Base-by-base conservation (phyloP, 2,888 invertebrate genomes). In the Pandemis corylana region DNA sequence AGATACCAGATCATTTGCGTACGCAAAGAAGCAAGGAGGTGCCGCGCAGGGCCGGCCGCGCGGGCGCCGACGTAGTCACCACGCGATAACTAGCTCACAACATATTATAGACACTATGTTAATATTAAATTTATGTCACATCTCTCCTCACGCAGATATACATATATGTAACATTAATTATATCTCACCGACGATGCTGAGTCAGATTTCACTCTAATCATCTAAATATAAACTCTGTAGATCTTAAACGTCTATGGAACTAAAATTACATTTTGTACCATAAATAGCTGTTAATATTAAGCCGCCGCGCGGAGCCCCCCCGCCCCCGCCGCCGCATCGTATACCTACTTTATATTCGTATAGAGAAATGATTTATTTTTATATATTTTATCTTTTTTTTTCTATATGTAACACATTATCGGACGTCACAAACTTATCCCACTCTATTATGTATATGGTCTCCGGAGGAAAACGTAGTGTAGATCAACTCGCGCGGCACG, bases 241-340 rank as follows among this genome's bases (percentile, higher is more conserved):
- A 85, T 91, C 91, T 92, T 93, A 92, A 87, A 88, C 81, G 83
- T 87, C 91, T 93, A 93, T 92, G 90, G 90, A 92, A 92, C 90
- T 92, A 92, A 92, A 91, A 90, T 92, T 90, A 92, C 86, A 87
- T 87, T 93, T 93, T 93, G 93, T 93, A 93, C 93, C 93, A 92
- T 92, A 86, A 88, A 82, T 89, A 87, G 87, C 87, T 83, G 87
- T 89, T 90, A 88, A 91, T 91, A 90, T 89, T 87, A 92, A 91
- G 89, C 89, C 88, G 85, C 87, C 78, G 76, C 87, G 87, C 88
- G 85, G 82, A n/a, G 56, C 36, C 69, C 66, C 91, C 15, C 62
- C 42, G 68, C 85, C 88, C 85, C 89, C 91, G 87, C 90, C 87
- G 89, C 87, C 88, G 85, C 79, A 80, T 87, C 88, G 89, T 85